A percentile compares a stretch with the other conserved stretches of the same genome.
phyloP scores from a whole-genome alignment of 64 coral and sea anemone species.

The Actinia equina region DNA sequence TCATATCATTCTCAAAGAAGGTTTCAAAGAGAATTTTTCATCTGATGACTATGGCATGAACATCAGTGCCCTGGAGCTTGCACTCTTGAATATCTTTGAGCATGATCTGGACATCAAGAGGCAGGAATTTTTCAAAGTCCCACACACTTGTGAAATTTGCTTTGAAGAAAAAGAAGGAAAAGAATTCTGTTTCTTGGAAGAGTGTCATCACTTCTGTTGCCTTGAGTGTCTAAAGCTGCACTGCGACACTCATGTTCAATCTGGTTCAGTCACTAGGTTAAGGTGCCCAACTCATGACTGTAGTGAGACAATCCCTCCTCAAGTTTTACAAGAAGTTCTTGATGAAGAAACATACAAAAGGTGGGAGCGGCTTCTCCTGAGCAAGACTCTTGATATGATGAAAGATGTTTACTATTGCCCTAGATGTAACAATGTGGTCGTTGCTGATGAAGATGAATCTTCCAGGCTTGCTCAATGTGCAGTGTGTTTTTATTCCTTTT shows the following conservation, averaged over 20 bases:
- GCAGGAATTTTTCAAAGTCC: slow-evolving; percentile 48
- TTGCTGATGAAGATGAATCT: slow-evolving; percentile 70
- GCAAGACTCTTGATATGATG: slow-evolving; percentile 83
- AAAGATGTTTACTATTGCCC: slow-evolving; percentile 89
- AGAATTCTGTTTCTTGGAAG: slow-evolving; percentile 80
- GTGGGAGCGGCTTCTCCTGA: slow-evolving; percentile 74
- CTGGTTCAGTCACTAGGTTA: slow-evolving; percentile 74
- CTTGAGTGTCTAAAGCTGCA: slow-evolving; percentile 72
- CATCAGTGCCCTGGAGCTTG: slow-evolving; percentile 35
- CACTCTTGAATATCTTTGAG: slow-evolving; percentile 79
- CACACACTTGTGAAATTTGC: slow-evolving; percentile 85
- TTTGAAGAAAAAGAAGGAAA: slow-evolving; percentile 75
- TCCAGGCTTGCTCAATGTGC: slow-evolving; percentile 87
- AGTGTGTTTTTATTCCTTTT: slow-evolving; percentile 80
- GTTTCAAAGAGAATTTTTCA: not conserved
- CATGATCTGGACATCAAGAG: slow-evolving; percentile 73
- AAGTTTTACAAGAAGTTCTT: slow-evolving; percentile 65
- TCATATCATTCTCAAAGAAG: slow-evolving; percentile 54
- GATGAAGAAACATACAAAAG: slow-evolving; percentile 51
- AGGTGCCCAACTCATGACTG: slow-evolving; percentile 74
- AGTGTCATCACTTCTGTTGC: slow-evolving; percentile 85
- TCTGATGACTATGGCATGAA: not conserved
- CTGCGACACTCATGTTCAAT: slow-evolving; percentile 64
- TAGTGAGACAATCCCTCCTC: slow-evolving; percentile 47
- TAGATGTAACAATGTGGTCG: slow-evolving; percentile 73